A percentile compares a stretch with the other conserved stretches of the same genome.
phyloP scores from a whole-genome alignment of 2,797 vertebrate genomes.

The Sarcophilus harrisii region DNA sequence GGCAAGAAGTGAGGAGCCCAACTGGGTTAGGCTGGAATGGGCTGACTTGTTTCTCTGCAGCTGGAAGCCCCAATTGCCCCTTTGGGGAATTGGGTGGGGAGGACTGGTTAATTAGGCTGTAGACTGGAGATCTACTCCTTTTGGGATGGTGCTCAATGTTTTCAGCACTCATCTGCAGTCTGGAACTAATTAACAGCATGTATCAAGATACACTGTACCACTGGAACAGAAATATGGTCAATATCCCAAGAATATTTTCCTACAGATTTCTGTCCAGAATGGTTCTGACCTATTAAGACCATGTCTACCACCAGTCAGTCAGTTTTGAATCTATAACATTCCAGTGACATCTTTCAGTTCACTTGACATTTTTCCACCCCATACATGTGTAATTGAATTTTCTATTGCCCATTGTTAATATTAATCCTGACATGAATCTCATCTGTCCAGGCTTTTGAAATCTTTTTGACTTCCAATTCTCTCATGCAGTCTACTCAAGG shows the following conservation, averaged over 20 bases:
- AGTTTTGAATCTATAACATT: not conserved
- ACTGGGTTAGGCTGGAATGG: too few species aligned
- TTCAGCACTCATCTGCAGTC: too few species aligned
- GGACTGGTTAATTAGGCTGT: too few species aligned
- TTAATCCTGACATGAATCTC: not conserved
- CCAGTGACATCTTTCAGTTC: not conserved
- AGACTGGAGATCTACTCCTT: too few species aligned
- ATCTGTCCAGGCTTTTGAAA: not conserved
- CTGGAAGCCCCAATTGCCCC: too few species aligned
- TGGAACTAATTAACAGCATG: too few species aligned
- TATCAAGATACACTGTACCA: too few species aligned
- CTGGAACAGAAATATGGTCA: not conserved
- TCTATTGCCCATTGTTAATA: not conserved
- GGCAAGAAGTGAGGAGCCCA: too few species aligned
- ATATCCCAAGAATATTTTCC: not conserved
- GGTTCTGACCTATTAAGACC: not conserved
- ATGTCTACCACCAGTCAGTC: not conserved
- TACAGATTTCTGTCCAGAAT: not conserved
- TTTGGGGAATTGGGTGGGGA: too few species aligned
- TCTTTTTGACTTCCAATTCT: not conserved
- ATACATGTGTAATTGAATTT: not conserved
- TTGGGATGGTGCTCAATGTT: too few species aligned
- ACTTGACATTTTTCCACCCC: not conserved
- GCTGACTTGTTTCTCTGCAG: too few species aligned
- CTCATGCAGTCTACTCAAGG: not conserved